Evolutionary conservation across 1,140 invertebrate species (phyloP), one percentile per base, ranked within the genome.

Genomic region (Danaus plexippus): DNA sequence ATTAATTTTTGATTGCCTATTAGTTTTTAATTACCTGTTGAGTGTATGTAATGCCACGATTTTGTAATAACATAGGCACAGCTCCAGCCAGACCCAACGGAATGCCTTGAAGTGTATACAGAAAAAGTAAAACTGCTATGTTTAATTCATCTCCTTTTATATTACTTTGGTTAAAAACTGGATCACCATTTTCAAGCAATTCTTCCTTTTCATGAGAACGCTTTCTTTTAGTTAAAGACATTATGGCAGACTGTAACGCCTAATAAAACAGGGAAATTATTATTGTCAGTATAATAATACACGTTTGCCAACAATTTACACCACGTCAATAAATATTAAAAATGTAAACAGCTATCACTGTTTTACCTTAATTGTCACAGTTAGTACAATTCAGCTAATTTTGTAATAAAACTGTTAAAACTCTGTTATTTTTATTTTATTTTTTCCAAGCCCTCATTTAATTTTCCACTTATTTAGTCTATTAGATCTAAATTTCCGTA

Each of bases 41-140:
- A 66, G 93, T 94, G 77, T 98, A 98, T 47, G 93, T 96, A 50
- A 97, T 93, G 57, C 95, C 92, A 66, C 93, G 90, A 81, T 97
- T 97, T 79, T 97, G 95, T 47, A 99, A 88, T 46, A 99, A 70
- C 93, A 99, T 97, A 4, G 98, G 98, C 64, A 99, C 94, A 43
- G 96, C 96, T 11, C 94, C 93, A 45, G 94, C 95, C 11, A 99
- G 87, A 9, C 98, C 98, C 4, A 99, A 85, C 1, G 98, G 98
- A 80, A 99, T 96, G 1, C 97, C 98, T 91, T 99, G 97, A 7
- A 99, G 88, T 43, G 97, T 89, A 76, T 99, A 99, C 1, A 99
- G 88, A 78, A 98, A 96, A 60, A 98, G 90, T 46, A 99, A 88
- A 44, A 98, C 89, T 3, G 92, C 89, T 69, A 99, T 96, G 75